These are phyloP conservation scores for Batillaria attramentaria DNA, from an alignment of 1,140 invertebrate genomes.

Conservation along the genomic window DNA sequence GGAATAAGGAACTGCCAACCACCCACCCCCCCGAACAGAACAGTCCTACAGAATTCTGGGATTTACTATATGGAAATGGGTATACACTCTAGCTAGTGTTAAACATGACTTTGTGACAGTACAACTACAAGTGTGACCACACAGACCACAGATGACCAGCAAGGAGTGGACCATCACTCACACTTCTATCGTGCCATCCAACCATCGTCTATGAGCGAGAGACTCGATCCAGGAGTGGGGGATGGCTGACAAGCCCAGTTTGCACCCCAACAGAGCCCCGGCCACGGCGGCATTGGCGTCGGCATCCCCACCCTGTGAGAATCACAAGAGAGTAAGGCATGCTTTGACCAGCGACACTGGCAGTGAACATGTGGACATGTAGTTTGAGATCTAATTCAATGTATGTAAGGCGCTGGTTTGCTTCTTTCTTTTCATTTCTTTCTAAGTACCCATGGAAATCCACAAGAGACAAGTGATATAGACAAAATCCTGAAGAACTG, in stretches of 20 bases:
- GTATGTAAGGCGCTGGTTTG: no score
- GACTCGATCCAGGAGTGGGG: constrained; percentile 62
- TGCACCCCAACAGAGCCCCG: constrained; percentile 67
- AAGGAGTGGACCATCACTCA: constrained; percentile 36
- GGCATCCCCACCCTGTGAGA: constrained; percentile 66
- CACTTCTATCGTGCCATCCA: constrained; percentile 62
- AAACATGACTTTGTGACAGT: constrained; percentile 2
- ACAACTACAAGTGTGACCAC: background rate
- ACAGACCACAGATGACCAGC: background rate
- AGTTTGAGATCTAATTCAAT: no score
- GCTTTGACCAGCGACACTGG: no score
- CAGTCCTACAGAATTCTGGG: background rate
- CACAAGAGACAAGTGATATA: no score
- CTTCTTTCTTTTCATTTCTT: no score
- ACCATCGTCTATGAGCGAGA: constrained; percentile 57
- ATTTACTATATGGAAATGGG: background rate
- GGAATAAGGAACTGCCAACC: background rate
- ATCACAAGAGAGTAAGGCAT: no score
- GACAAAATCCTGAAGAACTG: no score
- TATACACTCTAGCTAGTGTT: background rate
- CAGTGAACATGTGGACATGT: no score
- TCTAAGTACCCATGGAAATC: no score
- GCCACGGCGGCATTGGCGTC: constrained; percentile 67
- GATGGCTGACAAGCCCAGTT: constrained; percentile 62
- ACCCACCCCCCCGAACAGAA: background rate